A percentile compares a stretch with the other conserved stretches of the same genome.
phyloP scores from a whole-genome alignment of 2,113 vertebrate genomes.

The Chaetorhynchus papuensis region DNA sequence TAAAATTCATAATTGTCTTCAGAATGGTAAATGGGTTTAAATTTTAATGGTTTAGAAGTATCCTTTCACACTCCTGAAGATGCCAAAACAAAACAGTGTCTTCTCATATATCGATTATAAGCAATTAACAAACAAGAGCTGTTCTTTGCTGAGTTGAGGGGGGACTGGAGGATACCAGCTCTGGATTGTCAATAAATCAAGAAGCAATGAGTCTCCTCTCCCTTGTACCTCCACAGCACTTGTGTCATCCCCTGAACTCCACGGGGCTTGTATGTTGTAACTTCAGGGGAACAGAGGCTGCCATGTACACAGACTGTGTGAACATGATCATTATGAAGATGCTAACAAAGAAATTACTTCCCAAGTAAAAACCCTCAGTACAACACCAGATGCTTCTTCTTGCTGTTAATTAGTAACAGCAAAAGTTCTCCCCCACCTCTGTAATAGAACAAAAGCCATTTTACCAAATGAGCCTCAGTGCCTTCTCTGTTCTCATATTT shows the following conservation, averaged over 20 bases:
- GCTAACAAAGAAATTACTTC: not conserved
- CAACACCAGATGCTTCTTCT: not conserved
- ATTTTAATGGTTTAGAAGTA: not conserved
- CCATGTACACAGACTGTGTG: not conserved
- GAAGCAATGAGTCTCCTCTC: not conserved
- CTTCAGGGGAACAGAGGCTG: not conserved
- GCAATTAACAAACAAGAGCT: not conserved
- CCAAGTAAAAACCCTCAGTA: not conserved
- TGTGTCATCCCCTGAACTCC: not conserved
- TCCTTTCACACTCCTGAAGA: not conserved
- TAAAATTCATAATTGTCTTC: not conserved
- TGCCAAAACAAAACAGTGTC: not conserved
- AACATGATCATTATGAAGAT: not conserved
- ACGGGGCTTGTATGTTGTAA: accelerated
- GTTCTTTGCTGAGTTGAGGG: not conserved
- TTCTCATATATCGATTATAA: not conserved
- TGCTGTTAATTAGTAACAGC: not conserved
- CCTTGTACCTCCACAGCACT: not conserved
- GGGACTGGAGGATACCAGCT: not conserved
- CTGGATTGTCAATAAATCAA: not conserved
- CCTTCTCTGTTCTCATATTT: not conserved
- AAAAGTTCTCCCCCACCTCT: not conserved
- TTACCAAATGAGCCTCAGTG: not conserved
- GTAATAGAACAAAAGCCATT: not conserved
- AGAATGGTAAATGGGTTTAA: not conserved